Evolutionary conservation across 2,113 vertebrate genomes (phyloP), one percentile per base, ranked within the genome.

Genomic region (Microtus oregoni): DNA sequence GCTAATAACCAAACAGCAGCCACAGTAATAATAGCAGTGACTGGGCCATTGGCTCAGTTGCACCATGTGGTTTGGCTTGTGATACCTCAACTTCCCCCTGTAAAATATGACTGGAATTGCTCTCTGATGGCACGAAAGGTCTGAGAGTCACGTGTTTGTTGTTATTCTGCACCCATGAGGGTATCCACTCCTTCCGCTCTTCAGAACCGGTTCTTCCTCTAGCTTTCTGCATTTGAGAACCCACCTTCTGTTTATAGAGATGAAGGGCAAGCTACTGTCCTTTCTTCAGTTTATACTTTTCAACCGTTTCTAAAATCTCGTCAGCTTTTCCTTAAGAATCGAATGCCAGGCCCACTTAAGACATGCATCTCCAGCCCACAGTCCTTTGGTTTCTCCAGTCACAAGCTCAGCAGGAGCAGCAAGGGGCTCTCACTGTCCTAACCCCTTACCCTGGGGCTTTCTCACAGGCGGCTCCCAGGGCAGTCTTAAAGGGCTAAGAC

Each of bases 321-420:
- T 44, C 52, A 30, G 52, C 70, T 76, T 7, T 76, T 3, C 89
- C 75, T 89, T 86, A 50, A 68, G 24, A 83, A 12, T 17, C 26
- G 2, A 0, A 2, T 20, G 55, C 72, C 50, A 17, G 22, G 32
- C 17, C 67, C 38, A 24, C 11, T 89, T 67, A 47, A 67, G 22
- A 87, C 12, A 2, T n/a, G 2, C 0, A 3, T 14, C 72, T 82
- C 44, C 2, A 11, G 38, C 3, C 61, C 38, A 20, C 9, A 0
- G 4, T 35, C 30, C 55, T 52, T 38, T 28, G 19, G 30, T 89
- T 24, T 63, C 35, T n/a, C 8, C 4, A 44, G 55, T 75, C 26
- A 10, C 38, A 0, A 14, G 20, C 52, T 58, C 22, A 5, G 0
- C 14, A 22, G 4, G 28, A 12, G 44, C 76, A 14, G 0, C 4